Evolutionary conservation across 2,113 vertebrate species (phyloP).

Genomic region (Halcyon malimbica): DNA sequence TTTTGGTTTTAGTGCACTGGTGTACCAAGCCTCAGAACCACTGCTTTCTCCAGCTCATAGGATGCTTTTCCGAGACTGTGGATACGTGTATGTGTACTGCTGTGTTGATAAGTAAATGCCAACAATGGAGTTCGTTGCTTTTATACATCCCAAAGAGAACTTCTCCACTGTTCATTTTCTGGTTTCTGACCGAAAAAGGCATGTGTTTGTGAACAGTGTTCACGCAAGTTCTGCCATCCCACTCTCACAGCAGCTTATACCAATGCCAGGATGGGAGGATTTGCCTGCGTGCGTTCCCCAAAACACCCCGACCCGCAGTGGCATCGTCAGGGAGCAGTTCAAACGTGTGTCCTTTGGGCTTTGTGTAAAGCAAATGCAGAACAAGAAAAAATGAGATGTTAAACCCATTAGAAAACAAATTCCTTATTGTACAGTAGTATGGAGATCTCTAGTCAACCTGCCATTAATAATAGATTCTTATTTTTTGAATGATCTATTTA

Average conservation of each 20-base stretch:
- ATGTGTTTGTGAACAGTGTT: slow-evolving; percentile 61
- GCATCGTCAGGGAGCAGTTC: slow-evolving; percentile 57
- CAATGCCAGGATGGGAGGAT: slow-evolving; percentile 45
- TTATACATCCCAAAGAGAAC: slow-evolving; percentile 66
- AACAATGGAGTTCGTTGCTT: slow-evolving; percentile 64
- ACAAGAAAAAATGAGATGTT: slow-evolving; percentile 55
- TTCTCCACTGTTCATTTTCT: slow-evolving; percentile 54
- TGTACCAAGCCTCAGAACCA: slow-evolving; percentile 69
- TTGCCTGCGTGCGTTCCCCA: slow-evolving; percentile 56
- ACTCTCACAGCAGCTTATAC: slow-evolving; percentile 57
- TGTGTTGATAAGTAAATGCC: slow-evolving; percentile 63
- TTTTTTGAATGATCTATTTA: slow-evolving; percentile 73
- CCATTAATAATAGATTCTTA: slow-evolving; percentile 71
- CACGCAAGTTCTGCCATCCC: slow-evolving; percentile 46
- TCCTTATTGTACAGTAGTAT: slow-evolving; percentile 69
- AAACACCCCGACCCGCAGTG: slow-evolving; percentile 43
- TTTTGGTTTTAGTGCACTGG: slow-evolving; percentile 77
- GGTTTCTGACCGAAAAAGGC: slow-evolving; percentile 60
- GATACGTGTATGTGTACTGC: slow-evolving; percentile 58
- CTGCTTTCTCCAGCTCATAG: slow-evolving; percentile 68
- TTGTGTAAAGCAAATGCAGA: slow-evolving; percentile 59
- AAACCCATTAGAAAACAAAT: slow-evolving; percentile 54
- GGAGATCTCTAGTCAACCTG: slow-evolving; percentile 70
- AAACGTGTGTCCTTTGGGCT: slow-evolving; percentile 61
- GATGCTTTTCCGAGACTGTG: slow-evolving; percentile 62